Conservation (phyloP, 2,888 invertebrate species). For the Aphodius granarius region DNA sequence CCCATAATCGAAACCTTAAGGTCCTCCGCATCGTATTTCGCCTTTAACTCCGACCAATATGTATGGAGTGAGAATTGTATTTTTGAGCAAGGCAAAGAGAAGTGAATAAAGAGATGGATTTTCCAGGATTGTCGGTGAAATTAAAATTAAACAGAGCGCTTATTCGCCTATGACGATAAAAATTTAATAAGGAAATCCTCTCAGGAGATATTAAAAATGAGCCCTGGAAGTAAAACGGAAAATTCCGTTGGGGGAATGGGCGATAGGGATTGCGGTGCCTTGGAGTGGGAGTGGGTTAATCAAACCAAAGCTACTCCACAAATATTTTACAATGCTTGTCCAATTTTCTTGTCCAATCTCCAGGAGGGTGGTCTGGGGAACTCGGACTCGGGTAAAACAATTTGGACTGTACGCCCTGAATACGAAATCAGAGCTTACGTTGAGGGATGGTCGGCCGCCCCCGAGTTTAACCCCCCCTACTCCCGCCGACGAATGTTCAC, state of each 20-base stretch:
- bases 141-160: neutral
- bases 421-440: slow-evolving; percentile 43
- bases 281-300: slow-evolving; percentile 38
- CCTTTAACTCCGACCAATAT: too few relatives aligned
- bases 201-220: slow-evolving; percentile 4
- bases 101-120: neutral
- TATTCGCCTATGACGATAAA: neutral
- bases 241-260: neutral
- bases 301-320: slow-evolving; percentile 44
- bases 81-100: neutral
- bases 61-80: neutral
- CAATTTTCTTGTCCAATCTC: slow-evolving; percentile 49
- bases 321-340: slow-evolving; percentile 49
- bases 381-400: slow-evolving; percentile 45
- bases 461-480: slow-evolving; percentile 40
- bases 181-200: slow-evolving; percentile 10
- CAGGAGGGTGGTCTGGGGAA: slow-evolving; percentile 35
- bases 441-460: slow-evolving; percentile 38
- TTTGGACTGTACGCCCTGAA: slow-evolving; percentile 45
- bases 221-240: neutral
- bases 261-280: neutral
- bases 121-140: neutral
- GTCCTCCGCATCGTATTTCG: slow-evolving; percentile 16
- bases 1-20: neutral
- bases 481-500: slow-evolving; percentile 17